Percentiles rank a stretch among this genome's conserved stretches.
Conservation (phyloP, 2,113 vertebrate species). For the Mastomys natalensis region DNA sequence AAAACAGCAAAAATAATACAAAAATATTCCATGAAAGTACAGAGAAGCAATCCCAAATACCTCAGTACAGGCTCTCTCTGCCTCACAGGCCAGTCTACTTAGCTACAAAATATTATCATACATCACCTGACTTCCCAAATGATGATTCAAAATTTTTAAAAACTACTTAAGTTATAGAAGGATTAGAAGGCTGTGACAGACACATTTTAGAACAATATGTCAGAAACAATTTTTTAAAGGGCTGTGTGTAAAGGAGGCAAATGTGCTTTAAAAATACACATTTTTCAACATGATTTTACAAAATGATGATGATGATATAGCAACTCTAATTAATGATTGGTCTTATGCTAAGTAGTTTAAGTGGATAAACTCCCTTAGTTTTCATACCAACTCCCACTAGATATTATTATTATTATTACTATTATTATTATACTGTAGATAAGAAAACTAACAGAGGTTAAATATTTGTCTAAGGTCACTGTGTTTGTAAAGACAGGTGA, state of each 20-base stretch:
- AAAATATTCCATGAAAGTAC: slow-evolving; percentile 32
- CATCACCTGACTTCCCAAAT: background rate
- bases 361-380: slow-evolving; percentile 2
- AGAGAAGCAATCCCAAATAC: background rate
- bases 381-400: background rate
- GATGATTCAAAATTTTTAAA: background rate
- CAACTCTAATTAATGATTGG: slow-evolving; percentile 3
- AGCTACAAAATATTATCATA: background rate
- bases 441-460: slow-evolving; percentile 40
- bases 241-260: background rate
- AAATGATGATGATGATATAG: background rate
- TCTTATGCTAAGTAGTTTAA: slow-evolving; percentile 38
- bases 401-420: background rate
- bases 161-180: background rate
- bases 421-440: slow-evolving; percentile 6
- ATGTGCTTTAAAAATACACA: background rate
- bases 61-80: background rate
- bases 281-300: background rate
- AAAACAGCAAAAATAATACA: slow-evolving; percentile 27
- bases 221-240: slow-evolving; percentile 37
- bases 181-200: background rate
- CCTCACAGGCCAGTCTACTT: background rate
- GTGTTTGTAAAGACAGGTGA: background rate
- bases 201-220: slow-evolving; percentile 16
- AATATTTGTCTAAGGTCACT: background rate